phyloP scores from a whole-genome alignment of 1,140 invertebrate species.

The Anthonomus grandis region DNA sequence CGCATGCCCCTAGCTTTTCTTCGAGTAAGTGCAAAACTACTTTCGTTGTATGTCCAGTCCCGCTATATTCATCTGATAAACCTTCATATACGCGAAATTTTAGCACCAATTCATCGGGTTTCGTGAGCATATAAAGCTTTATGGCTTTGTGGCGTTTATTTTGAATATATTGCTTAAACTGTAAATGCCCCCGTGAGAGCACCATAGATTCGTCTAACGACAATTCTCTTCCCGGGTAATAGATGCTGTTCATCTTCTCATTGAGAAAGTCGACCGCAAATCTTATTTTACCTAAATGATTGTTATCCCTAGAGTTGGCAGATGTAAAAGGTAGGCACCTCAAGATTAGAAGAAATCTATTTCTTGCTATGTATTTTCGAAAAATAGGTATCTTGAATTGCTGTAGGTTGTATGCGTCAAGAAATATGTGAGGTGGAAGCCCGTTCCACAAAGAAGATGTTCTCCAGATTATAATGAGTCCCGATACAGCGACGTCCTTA shows the following conservation, averaged over 20 bases:
- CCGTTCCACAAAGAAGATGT: too few species aligned
- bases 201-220: slow-evolving; percentile 35
- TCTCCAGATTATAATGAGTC: too few species aligned
- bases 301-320: too few species aligned
- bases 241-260: slow-evolving; percentile 27
- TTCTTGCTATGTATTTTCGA: slow-evolving; percentile 17
- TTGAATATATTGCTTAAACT: slow-evolving; percentile 24
- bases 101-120: slow-evolving; percentile 14
- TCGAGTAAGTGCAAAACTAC: slow-evolving; percentile 40
- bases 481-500: too few species aligned
- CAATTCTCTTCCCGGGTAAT: slow-evolving; percentile 27
- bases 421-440: too few species aligned
- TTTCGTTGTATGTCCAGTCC: slow-evolving; percentile 33
- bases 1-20: slow-evolving; percentile 38
- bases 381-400: slow-evolving; percentile 20
- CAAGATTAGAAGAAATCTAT: slow-evolving; percentile 19
- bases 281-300: too few species aligned
- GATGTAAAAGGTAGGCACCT: too few species aligned
- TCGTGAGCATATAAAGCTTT: slow-evolving; percentile 24
- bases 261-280: too few species aligned
- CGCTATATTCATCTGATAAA: slow-evolving; percentile 22
- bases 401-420: too few species aligned
- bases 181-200: slow-evolving; percentile 16
- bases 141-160: slow-evolving; percentile 26
- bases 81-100: slow-evolving; percentile 15